phyloP scores from a whole-genome alignment of 2,113 vertebrate genomes.

The Hyla sarda region DNA sequence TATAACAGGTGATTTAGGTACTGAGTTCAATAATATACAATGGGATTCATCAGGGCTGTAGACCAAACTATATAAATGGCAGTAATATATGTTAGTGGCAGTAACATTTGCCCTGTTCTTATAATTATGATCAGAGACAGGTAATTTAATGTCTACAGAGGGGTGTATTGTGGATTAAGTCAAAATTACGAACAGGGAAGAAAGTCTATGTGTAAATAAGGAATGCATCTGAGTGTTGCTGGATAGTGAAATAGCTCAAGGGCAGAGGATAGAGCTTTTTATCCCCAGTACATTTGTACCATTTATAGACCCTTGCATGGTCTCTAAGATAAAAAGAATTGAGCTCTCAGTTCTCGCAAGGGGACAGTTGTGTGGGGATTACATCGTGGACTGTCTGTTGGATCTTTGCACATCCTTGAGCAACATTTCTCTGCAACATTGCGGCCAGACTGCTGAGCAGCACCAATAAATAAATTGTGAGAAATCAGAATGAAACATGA shows the following conservation, averaged over 20 bases:
- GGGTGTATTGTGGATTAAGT: neutral
- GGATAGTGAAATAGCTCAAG: neutral
- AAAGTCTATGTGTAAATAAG: neutral
- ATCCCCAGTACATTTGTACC: neutral
- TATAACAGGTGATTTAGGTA: slow-evolving; percentile 36
- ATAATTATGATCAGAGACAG: neutral
- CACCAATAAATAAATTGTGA: slow-evolving; percentile 65
- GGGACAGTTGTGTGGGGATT: slow-evolving; percentile 74
- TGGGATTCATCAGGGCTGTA: neutral
- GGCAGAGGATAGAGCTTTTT: neutral
- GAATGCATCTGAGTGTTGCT: neutral
- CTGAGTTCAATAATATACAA: neutral
- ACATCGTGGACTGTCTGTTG: slow-evolving; percentile 67
- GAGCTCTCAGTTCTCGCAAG: slow-evolving; percentile 77
- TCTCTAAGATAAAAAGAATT: slow-evolving; percentile 79
- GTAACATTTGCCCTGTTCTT: neutral
- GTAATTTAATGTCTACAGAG: neutral
- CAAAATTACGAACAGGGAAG: neutral
- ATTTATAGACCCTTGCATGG: neutral
- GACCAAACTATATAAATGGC: slow-evolving; percentile 53
- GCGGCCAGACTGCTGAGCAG: slow-evolving; percentile 78
- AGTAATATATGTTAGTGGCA: slow-evolving; percentile 36
- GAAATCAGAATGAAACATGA: slow-evolving; percentile 74
- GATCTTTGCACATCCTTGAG: slow-evolving; percentile 85
- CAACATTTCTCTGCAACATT: slow-evolving; percentile 74